Base-by-base conservation (phyloP, 2,113 vertebrate species). In the Tachysurus vachellii region DNA sequence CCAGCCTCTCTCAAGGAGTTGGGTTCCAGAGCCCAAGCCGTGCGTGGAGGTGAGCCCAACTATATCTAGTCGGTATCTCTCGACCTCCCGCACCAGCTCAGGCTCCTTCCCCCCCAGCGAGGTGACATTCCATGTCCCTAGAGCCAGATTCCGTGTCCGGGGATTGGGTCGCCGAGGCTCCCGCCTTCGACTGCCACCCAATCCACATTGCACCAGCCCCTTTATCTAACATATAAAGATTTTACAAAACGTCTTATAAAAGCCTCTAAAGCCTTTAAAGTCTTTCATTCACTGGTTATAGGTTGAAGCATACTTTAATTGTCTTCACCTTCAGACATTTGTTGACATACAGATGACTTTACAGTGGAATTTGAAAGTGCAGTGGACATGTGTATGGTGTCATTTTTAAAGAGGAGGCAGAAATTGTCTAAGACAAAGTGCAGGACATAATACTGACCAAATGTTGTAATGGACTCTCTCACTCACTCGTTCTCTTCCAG, bases 401-500 rank as follows among this genome's bases (percentile, higher is more conserved):
- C 16, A 62, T 31, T 56, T 42, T 68, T 16, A 80, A 66, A 42
- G 61, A 19, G 8, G 59, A 66, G 53, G 21, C n/a, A 80, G 21
- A 50, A 36, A 36, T 36, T 36, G 16, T 14, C 23, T 77, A 9
- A 85, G 42, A 79, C 23, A 66, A 53, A 64, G 59, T 53, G 62
- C 47, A 80, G 80, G 75, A 68, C 61, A 59, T 57, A 31, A 31
- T 62, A 12, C 68, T 82, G 68, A 54, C 54, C 66, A 75, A 70
- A 28, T 76, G 17, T 61, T 62, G 71, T 53, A 57, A 62, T 61
- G 76, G 28, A 47, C 31, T 68, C 28, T 28, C 47, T 71, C 83
- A 31, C 59, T 26, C 28, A 11, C 26, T 56, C 28, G 13, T 50
- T 70, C 76, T 80, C 44, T 87, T 44, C 82, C 82, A 80, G 79